Evolutionary conservation across 2,888 invertebrate genomes (phyloP).

Genomic region (Chalcosyrphus nemorum): DNA sequence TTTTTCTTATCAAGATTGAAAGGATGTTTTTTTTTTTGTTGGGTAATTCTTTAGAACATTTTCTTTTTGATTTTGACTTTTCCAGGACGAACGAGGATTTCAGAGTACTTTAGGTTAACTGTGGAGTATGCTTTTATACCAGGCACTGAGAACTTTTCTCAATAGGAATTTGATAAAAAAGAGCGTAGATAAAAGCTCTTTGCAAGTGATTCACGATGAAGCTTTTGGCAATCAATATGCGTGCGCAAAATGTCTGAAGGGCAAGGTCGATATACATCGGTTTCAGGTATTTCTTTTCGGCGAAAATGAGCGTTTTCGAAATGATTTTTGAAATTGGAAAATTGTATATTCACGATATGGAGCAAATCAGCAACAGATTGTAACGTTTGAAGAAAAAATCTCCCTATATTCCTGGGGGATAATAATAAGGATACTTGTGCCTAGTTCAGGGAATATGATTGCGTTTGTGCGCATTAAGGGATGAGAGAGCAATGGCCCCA

Average conservation of each 20-base stretch:
- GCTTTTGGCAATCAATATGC: conserved; percentile 70
- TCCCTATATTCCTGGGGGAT: background rate
- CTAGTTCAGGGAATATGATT: background rate
- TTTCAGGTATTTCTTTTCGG: conserved; percentile 13
- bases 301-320: background rate
- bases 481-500: conserved; percentile 59
- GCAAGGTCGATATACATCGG: conserved; percentile 64
- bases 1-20: background rate
- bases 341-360: background rate
- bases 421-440: background rate
- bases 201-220: conserved; percentile 50
- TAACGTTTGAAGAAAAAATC: background rate
- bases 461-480: background rate
- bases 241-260: conserved; percentile 73
- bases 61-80: conserved; percentile 8
- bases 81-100: conserved; percentile 45
- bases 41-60: conserved; percentile 10
- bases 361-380: conserved; percentile 62
- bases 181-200: conserved; percentile 15
- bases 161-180: conserved; percentile 3
- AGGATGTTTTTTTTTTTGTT: background rate
- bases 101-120: conserved; percentile 35
- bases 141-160: conserved; percentile 26
- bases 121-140: conserved; percentile 56
- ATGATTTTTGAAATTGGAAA: background rate